Evolutionary conservation across 2,888 invertebrate genomes (phyloP).

Genomic region (Tachina fera): DNA sequence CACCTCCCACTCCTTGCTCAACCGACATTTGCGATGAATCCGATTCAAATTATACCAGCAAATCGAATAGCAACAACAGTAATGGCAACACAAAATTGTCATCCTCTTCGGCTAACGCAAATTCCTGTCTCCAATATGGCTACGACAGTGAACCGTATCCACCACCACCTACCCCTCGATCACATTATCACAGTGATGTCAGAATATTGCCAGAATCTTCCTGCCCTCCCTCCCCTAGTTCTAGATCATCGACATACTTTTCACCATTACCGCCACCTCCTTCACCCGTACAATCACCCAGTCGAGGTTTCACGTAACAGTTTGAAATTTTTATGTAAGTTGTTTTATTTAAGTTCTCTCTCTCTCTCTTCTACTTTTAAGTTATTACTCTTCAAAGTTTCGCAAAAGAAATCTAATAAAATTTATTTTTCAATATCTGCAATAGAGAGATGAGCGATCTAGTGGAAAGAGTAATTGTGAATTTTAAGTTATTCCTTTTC

Average conservation of each 20-base stretch:
- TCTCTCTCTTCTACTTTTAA: conserved; percentile 3
- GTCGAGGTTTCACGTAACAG: conserved; percentile 83
- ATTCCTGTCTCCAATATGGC: conserved; percentile 84
- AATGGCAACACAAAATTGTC: conserved; percentile 80
- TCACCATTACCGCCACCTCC: conserved; percentile 93
- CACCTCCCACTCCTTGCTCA: conserved; percentile 97
- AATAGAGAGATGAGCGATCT: neutral
- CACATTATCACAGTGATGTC: conserved; percentile 89
- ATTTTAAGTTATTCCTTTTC: too few relatives aligned
- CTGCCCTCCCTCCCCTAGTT: conserved; percentile 88
- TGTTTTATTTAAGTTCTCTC: conserved; percentile 42
- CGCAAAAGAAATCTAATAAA: neutral
- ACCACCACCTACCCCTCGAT: conserved; percentile 90
- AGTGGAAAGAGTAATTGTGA: neutral
- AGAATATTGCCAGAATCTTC: conserved; percentile 85
- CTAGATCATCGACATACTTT: conserved; percentile 90
- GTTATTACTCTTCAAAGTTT: conserved; percentile 38
- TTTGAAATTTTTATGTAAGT: conserved; percentile 81
- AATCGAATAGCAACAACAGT: conserved; percentile 83
- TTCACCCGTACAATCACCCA: conserved; percentile 88
- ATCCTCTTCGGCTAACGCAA: conserved; percentile 80
- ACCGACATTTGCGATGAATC: conserved; percentile 97
- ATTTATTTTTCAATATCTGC: neutral
- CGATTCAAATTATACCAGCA: conserved; percentile 88
- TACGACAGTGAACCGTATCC: conserved; percentile 89